phyloP scores from a whole-genome alignment of 2,888 invertebrate species.

The Pheosia gnoma region DNA sequence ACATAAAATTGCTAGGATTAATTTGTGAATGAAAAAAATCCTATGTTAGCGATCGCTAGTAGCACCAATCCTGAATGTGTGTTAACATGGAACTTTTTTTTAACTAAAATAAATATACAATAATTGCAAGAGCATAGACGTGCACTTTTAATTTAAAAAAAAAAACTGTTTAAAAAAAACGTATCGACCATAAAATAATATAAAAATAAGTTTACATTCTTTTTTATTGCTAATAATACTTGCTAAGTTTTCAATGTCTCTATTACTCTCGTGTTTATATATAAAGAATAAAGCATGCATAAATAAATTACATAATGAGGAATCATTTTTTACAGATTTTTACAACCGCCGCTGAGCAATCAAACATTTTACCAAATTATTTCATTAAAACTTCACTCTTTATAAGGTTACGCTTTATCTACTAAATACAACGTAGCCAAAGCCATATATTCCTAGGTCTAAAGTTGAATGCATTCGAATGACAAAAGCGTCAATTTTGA shows the following conservation, averaged over 20 bases:
- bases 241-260: too few species aligned
- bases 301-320: not conserved
- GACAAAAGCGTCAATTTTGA: too few species aligned
- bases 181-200: too few species aligned
- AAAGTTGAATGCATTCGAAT: too few species aligned
- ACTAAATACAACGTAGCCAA: too few species aligned
- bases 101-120: not conserved
- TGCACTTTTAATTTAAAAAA: too few species aligned
- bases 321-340: slow-evolving; percentile 18
- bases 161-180: too few species aligned
- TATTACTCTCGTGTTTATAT: not conserved
- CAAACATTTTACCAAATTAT: slow-evolving; percentile 52
- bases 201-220: too few species aligned
- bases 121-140: not conserved
- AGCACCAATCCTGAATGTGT: slow-evolving; percentile 73
- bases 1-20: slow-evolving; percentile 41
- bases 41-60: slow-evolving; percentile 64
- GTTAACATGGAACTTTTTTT: slow-evolving; percentile 1
- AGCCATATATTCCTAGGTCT: too few species aligned
- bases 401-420: slow-evolving; percentile 7
- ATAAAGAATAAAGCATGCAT: not conserved
- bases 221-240: too few species aligned
- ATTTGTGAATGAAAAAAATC: slow-evolving; percentile 38
- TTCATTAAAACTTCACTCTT: slow-evolving; percentile 41
- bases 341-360: slow-evolving; percentile 80